Evolutionary conservation across 1,140 invertebrate genomes (phyloP).

Genomic region (Lepidotrigona ventralis): DNA sequence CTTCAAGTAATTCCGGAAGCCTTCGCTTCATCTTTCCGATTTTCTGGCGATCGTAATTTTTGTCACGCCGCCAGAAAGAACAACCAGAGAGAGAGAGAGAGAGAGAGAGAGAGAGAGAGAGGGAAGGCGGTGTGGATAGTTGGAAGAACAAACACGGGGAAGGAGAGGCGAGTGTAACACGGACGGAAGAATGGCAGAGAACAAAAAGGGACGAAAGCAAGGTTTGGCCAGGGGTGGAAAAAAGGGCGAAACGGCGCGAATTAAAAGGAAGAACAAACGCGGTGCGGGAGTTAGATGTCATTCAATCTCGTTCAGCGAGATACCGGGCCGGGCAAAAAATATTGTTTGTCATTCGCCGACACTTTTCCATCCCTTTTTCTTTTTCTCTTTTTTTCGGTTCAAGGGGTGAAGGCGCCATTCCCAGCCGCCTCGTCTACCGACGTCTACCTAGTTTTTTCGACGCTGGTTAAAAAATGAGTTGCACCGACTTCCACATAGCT

Average conservation of each 20-base stretch:
- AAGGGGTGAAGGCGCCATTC: neutral
- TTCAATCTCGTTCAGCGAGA: slow-evolving; percentile 37
- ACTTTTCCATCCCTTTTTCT: neutral
- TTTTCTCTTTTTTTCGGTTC: neutral
- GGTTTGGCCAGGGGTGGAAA: neutral
- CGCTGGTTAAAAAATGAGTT: slow-evolving; percentile 20
- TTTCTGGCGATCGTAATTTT: slow-evolving; percentile 22
- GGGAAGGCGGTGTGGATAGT: neutral
- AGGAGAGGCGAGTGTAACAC: neutral
- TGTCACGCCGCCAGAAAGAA: neutral
- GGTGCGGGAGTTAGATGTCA: slow-evolving; percentile 13
- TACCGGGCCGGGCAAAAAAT: slow-evolving; percentile 16
- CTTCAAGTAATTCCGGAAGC: neutral
- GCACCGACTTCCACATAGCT: too few relatives aligned
- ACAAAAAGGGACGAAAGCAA: neutral
- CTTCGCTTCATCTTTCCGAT: neutral
- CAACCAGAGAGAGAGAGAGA: neutral
- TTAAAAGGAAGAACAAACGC: slow-evolving; percentile 40
- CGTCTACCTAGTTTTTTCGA: neutral
- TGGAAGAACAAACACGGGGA: neutral
- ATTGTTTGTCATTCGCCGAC: slow-evolving; percentile 39
- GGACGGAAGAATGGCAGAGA: neutral
- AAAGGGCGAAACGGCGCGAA: slow-evolving; percentile 25
- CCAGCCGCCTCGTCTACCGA: neutral
- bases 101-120: neutral